Base-by-base conservation (phyloP, 2,888 invertebrate species). In the Ligdia adustata region DNA sequence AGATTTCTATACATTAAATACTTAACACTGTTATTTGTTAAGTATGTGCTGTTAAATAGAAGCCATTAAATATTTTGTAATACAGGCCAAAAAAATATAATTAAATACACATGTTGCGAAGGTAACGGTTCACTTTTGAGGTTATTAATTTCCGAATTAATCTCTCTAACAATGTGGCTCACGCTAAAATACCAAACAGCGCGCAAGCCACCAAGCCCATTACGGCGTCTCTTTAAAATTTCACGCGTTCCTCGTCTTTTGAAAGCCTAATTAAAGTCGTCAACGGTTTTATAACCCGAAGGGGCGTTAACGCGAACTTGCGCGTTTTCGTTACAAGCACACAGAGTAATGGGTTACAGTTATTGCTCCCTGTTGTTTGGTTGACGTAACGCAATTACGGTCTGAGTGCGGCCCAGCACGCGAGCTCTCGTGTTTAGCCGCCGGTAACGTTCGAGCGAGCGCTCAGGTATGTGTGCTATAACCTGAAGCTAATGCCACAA, bases 371-470 rank as follows among this genome's bases (percentile, higher is more conserved):
- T 62, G 66, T 72, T 73, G 71, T 72, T 76, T 64, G 64, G 66
- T 64, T 69, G 69, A 74, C 69, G 75, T 75, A 70, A 72, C 64
- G 66, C 68, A 75, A 79, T 80, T 76, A 79, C 56, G 45, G 57
- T 46, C 57, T 50, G 59, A 63, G 66, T 64, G 58, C 55, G 48
- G 56, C 62, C 59, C 58, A 74, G 75, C 79, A 80, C 77, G 79
- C 79, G 62, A 79, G 69, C 53, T 75, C 55, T 66, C 76, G 75
- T 75, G 72, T 52, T 52, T 47, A 12, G 29, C 60, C 49, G 33
- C 15, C 39, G 20, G 43, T 32, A 52, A 38, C 54, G 50, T 54
- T 60, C 43, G 49, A 60, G 62, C 37, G 37, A 20, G 42, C 16
- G 48, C 38, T 24, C 27, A 38, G 40, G 31, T 24, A 32, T 12